Evolutionary conservation across 2,797 vertebrate species (phyloP).

Genomic region (Rhinatrema bivittatum): DNA sequence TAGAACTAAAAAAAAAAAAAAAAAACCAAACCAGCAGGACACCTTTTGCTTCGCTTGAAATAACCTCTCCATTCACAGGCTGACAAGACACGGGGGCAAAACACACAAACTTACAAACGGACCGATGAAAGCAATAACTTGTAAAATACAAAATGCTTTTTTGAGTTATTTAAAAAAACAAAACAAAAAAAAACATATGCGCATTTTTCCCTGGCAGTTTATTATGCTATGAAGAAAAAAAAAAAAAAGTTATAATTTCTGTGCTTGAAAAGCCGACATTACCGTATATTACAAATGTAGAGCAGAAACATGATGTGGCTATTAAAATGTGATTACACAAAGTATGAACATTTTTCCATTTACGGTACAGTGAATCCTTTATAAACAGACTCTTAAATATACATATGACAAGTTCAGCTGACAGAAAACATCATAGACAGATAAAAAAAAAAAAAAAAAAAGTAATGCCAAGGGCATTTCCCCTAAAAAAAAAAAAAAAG

Average conservation of each 20-base stretch:
- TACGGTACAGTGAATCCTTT: constrained; percentile 59
- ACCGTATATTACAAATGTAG: constrained; percentile 66
- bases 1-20: too few species aligned
- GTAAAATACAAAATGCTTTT: too few species aligned
- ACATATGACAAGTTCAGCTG: constrained; percentile 55
- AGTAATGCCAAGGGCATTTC: constrained; percentile 55
- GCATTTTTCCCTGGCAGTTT: constrained; percentile 64
- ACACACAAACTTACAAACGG: too few species aligned
- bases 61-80: too few species aligned
- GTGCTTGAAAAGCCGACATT: constrained; percentile 60
- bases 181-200: constrained; percentile 31
- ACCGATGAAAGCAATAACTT: too few species aligned
- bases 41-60: too few species aligned
- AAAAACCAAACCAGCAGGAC: too few species aligned
- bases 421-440: constrained; percentile 53
- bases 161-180: too few species aligned
- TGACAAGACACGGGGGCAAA: too few species aligned
- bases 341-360: constrained; percentile 61
- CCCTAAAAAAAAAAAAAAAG: constrained; percentile 22
- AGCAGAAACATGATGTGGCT: constrained; percentile 52
- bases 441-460: constrained; percentile 56
- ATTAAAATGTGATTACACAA: constrained; percentile 70
- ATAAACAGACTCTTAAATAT: constrained; percentile 69
- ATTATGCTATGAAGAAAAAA: constrained; percentile 68
- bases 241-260: constrained; percentile 44